Evolutionary conservation across 2,888 invertebrate species (phyloP), one percentile per base, ranked within the genome.

Genomic region (Acrocera orbiculus): DNA sequence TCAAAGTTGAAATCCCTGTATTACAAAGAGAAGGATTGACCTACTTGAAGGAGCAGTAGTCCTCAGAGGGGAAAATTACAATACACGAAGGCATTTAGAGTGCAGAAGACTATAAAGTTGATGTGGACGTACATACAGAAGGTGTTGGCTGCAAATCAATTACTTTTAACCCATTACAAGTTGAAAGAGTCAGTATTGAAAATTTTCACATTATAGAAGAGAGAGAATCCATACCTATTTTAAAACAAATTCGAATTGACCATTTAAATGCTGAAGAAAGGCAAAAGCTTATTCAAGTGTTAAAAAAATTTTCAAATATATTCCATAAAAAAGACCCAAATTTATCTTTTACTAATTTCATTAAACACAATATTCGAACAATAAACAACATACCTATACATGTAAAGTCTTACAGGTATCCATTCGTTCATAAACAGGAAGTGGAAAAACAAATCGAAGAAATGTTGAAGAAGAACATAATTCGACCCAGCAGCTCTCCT

Each of bases 31-130:
- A 34, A 6, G 22, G 28, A 8, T 22, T 28, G 15, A 14, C 23
- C 9, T 15, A 22, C 11, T 16, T 27, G 9, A 11, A 20, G 16
- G 22, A 23, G 6, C 27, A 28, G 16, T 10, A 14, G 6, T 28
- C 28, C 15, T 7, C 20, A 20, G 34, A 34, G 15, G 28, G 25
- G 9, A 28, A 20, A 16, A 13, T 34, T 7, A n/a, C 13, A 10
- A 13, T 34, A 6, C 22, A 20, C 6, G 34, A 34, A 34, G 34
- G 34, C 10, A 22, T 34, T 8, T 34, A 34, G 22, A 24, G 28
- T 3, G 34, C 17, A 8, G 13, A 20, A 11, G 13, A 34, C 14
- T 22, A 25, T 16, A 11, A 34, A 28, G 23, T 28, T n/a, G 8
- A 14, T 2, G 27, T 16, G 4, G 6, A 13, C 6, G 27, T 27